A percentile compares a stretch with the other conserved stretches of the same genome.
Conservation (phyloP, 2,888 invertebrate species). For the Oegoconia quadripuncta region DNA sequence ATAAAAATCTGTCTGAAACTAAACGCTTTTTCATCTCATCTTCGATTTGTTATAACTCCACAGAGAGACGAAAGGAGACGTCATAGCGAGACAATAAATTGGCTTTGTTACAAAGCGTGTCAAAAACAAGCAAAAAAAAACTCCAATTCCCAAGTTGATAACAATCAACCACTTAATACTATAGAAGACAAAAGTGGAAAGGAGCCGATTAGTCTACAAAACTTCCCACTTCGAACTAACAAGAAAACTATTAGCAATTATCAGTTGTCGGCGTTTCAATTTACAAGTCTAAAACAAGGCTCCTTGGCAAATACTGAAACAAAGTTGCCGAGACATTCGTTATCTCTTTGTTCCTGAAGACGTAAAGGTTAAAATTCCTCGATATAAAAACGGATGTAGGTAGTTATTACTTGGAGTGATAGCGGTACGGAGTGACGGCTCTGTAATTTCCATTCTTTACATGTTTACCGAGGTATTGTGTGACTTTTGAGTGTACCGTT, state of each 20-base stretch:
- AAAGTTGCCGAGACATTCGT: constrained; percentile 15
- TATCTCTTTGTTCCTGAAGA: constrained; percentile 4
- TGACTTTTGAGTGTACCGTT: constrained; percentile 22
- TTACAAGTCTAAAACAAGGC: constrained; percentile 62
- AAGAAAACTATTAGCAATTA: constrained; percentile 74
- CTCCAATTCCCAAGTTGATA: constrained; percentile 6
- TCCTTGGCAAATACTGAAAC: constrained; percentile 42
- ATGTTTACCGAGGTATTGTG: constrained; percentile 26
- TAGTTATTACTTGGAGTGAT: constrained; percentile 28
- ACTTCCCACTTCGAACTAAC: constrained; percentile 56
- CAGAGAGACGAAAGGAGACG: not conserved
- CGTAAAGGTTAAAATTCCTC: constrained; percentile 23
- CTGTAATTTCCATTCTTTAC: constrained; percentile 47
- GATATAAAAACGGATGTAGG: not conserved
- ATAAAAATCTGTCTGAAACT: not conserved
- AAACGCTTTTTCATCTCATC: not conserved
- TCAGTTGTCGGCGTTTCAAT: constrained; percentile 67
- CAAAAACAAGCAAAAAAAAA: constrained; percentile 4
- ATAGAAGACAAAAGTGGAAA: constrained; percentile 38
- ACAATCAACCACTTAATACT: constrained; percentile 44
- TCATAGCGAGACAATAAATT: constrained; percentile 4
- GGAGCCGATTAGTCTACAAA: constrained; percentile 54
- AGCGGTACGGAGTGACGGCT: constrained; percentile 45
- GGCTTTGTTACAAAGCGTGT: not conserved
- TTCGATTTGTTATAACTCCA: not conserved